Conservation (phyloP, 1,140 invertebrate species). For the Ridgeia piscesae region DNA sequence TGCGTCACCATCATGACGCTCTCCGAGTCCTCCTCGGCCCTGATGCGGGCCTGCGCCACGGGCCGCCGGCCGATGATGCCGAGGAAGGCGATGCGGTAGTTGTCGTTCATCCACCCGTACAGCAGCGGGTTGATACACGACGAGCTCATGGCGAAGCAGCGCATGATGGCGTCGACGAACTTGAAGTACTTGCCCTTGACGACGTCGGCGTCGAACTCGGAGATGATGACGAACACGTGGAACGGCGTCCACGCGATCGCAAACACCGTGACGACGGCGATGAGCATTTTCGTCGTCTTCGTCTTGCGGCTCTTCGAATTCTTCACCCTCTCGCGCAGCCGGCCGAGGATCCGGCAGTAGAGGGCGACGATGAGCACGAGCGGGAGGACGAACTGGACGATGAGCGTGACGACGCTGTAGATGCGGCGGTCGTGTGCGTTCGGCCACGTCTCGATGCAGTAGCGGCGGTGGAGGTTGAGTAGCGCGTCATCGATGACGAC, state of each 20-base stretch:
- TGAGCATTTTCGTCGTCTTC: conserved; percentile 43
- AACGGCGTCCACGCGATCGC: conserved; percentile 55
- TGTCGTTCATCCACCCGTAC: conserved; percentile 39
- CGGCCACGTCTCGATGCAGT: conserved; percentile 34
- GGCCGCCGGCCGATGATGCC: conserved; percentile 17
- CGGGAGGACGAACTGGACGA: conserved; percentile 31
- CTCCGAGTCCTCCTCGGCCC: conserved; percentile 14
- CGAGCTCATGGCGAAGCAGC: conserved; percentile 59
- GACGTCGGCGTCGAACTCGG: conserved; percentile 54
- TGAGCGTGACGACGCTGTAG: conserved; percentile 30
- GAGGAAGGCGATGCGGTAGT: conserved; percentile 33
- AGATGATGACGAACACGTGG: conserved; percentile 54
- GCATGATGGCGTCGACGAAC: conserved; percentile 56
- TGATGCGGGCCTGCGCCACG: background rate
- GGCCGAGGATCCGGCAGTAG: conserved; percentile 30
- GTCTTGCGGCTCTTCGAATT: conserved; percentile 12
- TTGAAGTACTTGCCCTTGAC: conserved; percentile 45
- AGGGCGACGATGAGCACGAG: conserved; percentile 30
- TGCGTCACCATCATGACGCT: background rate
- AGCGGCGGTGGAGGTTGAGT: conserved; percentile 21
- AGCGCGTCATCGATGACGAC: conserved; percentile 17
- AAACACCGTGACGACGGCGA: conserved; percentile 49
- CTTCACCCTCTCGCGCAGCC: background rate
- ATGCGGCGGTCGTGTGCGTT: conserved; percentile 24
- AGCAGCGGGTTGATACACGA: conserved; percentile 36